phyloP scores from a whole-genome alignment of 2,888 invertebrate genomes.

The Mythimna impura region DNA sequence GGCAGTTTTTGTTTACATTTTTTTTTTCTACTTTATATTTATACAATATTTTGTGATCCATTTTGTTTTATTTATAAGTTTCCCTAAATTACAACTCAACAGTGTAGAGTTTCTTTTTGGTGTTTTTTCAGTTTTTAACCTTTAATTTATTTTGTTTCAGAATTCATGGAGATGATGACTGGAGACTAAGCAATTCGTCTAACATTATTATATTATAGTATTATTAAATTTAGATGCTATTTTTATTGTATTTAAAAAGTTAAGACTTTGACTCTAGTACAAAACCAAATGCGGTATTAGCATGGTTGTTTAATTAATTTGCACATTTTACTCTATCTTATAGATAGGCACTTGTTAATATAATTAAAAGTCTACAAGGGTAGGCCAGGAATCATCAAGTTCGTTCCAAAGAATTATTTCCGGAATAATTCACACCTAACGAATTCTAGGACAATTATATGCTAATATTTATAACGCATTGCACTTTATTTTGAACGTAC shows the following conservation, averaged over 20 bases:
- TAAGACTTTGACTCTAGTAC: slow-evolving; percentile 84
- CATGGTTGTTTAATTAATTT: slow-evolving; percentile 76
- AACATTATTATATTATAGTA: slow-evolving; percentile 71
- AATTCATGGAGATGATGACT: slow-evolving; percentile 99
- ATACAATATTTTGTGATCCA: slow-evolving; percentile 3
- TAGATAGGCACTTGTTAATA: slow-evolving; percentile 79
- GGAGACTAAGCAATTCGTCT: slow-evolving; percentile 92
- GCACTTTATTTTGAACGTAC: slow-evolving; percentile 59
- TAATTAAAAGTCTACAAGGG: slow-evolving; percentile 68
- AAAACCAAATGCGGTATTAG: slow-evolving; percentile 87
- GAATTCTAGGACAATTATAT: slow-evolving; percentile 74
- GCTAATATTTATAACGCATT: slow-evolving; percentile 87
- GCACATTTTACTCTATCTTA: slow-evolving; percentile 82
- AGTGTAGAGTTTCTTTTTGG: background rate
- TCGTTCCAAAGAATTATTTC: slow-evolving; percentile 85
- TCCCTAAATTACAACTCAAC: background rate
- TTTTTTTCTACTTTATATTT: background rate
- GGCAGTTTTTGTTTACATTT: background rate
- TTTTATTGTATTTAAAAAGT: slow-evolving; percentile 77
- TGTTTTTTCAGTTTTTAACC: slow-evolving; percentile 1
- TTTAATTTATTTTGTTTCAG: slow-evolving; percentile 87
- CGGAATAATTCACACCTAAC: slow-evolving; percentile 85
- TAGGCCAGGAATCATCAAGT: slow-evolving; percentile 69
- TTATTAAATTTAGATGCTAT: slow-evolving; percentile 81
- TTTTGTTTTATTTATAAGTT: background rate